phyloP scores from a whole-genome alignment of 2,888 invertebrate genomes.

The Pilophorus perplexus region DNA sequence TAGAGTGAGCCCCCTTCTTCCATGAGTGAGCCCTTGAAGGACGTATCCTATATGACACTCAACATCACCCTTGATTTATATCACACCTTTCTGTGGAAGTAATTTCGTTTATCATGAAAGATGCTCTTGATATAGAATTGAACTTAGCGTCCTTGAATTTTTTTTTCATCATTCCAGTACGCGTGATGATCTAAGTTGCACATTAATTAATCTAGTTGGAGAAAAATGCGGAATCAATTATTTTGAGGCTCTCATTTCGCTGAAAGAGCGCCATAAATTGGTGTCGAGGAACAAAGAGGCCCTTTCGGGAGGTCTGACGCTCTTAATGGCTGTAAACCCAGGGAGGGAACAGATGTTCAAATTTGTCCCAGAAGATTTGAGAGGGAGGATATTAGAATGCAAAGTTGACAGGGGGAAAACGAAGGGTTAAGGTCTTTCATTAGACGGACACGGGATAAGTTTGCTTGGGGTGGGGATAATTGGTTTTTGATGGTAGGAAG shows the following conservation, averaged over 20 bases:
- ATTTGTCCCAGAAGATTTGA: constrained; percentile 25
- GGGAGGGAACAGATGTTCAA: constrained; percentile 35
- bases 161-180: too few species aligned
- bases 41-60: too few species aligned
- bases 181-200: too few species aligned
- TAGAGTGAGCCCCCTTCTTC: too few species aligned
- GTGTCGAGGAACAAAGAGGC: constrained; percentile 24
- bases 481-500: constrained; percentile 20
- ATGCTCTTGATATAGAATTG: too few species aligned
- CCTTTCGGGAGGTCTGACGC: constrained; percentile 9
- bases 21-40: too few species aligned
- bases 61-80: too few species aligned
- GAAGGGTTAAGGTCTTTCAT: constrained; percentile 40
- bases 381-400: constrained; percentile 38
- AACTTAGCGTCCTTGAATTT: too few species aligned
- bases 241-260: not conserved
- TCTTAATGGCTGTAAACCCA: constrained; percentile 29
- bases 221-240: too few species aligned
- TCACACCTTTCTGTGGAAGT: too few species aligned
- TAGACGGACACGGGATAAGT: constrained; percentile 16
- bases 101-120: too few species aligned
- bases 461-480: constrained; percentile 26
- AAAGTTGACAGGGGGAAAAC: constrained; percentile 35
- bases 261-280: constrained; percentile 24
- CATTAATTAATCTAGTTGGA: too few species aligned